Evolutionary conservation across 2,113 vertebrate species (phyloP), one percentile per base, ranked within the genome.

Genomic region (Ptychochromis oligacanthus): DNA sequence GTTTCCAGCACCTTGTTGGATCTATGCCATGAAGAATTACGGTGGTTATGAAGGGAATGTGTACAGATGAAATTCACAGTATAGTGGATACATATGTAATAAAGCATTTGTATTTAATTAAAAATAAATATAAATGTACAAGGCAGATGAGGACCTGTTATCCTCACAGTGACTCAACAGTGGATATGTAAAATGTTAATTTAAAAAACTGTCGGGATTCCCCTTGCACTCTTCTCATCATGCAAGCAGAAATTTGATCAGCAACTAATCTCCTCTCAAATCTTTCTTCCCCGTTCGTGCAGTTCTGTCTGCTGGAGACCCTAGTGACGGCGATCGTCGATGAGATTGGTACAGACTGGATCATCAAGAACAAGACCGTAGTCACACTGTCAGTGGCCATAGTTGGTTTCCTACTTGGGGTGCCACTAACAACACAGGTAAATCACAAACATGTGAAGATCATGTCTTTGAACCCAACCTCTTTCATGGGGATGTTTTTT

Each of bases 231-330:
- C 1, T 4, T 46, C 2, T 46, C 56, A 24, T 58, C n/a, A 26
- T 58, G 56, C 12, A 46, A 13, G 12, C 43, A 46, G 43, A 46
- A 12, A 46, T 46, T 46, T 46, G 11, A 14, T 43, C 40, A 43
- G 4, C 40, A 43, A 43, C 10, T 2, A 24, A 46, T 28, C 11
- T 22, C 15, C 2, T 20, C 3, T 5, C 6, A 36, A 46, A 20
- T 55, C 34, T 38, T 46, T 36, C 12, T 4, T 6, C 0, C 4
- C 13, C 49, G 14, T 54, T 57, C 11, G 22, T 26, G 2, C 77
- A 99, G 98, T 99, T 99, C 92, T 99, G 98, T 84, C 95, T 99
- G 84, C 91, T 99, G 90, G 98, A 99, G 94, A 99, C 98, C 0
- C 91, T 99, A 88, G 98, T 99, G 88, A 99, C 97, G 0, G 98